phyloP scores from a whole-genome alignment of 2,797 vertebrate genomes.

The Argentina silus region DNA sequence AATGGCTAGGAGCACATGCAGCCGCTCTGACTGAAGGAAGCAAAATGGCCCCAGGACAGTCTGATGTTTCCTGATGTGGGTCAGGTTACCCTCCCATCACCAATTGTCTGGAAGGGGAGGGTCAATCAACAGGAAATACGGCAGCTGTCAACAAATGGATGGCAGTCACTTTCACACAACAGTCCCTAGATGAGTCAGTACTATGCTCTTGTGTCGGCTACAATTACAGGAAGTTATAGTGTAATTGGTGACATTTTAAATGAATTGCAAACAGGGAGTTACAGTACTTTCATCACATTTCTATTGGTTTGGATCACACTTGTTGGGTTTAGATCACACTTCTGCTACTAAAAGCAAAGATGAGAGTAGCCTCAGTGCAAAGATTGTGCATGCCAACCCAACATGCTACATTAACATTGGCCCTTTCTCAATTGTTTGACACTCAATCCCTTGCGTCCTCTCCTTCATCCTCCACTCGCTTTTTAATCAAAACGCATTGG shows the following conservation, averaged over 20 bases:
- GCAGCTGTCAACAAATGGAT: slow-evolving; percentile 56
- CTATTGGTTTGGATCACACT: too few relatives aligned
- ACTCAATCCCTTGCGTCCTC: too few relatives aligned
- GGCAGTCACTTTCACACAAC: slow-evolving; percentile 30
- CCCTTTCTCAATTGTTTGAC: too few relatives aligned
- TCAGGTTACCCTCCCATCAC: slow-evolving; percentile 78
- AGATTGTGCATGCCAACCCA: too few relatives aligned
- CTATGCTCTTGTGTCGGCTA: slow-evolving; percentile 5
- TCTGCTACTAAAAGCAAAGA: neutral
- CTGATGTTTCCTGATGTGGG: slow-evolving; percentile 79
- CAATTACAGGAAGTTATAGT: slow-evolving; percentile 3
- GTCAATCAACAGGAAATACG: slow-evolving; percentile 82
- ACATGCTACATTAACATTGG: neutral
- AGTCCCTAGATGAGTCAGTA: slow-evolving; percentile 27
- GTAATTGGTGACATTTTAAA: neutral
- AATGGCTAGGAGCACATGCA: slow-evolving; percentile 35
- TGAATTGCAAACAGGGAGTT: neutral
- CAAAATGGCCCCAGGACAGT: slow-evolving; percentile 68
- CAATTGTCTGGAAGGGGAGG: slow-evolving; percentile 73
- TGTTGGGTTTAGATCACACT: neutral
- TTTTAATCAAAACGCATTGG: too few relatives aligned
- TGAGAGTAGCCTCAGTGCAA: neutral
- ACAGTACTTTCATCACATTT: neutral
- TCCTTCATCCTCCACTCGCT: too few relatives aligned
- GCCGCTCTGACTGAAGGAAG: slow-evolving; percentile 58